These are phyloP conservation scores for Pyrrhia umbra DNA, from an alignment of 2,888 invertebrate species.

Conservation along the genomic window DNA sequence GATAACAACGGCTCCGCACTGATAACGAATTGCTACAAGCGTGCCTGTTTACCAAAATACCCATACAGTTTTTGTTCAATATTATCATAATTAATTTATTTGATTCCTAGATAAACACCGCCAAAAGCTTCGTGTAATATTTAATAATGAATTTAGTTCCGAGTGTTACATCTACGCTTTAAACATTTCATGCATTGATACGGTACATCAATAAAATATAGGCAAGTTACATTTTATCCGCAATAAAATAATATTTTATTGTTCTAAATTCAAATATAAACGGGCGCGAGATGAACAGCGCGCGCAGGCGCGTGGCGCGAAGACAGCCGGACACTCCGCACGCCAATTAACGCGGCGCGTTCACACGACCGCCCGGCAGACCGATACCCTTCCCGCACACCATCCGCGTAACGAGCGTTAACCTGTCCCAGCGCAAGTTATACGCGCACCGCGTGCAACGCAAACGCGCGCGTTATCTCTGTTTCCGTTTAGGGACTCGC, in stretches of 20 bases:
- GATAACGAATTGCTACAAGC: slow-evolving; percentile 72
- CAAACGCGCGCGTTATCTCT: slow-evolving; percentile 74
- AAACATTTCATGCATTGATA: slow-evolving; percentile 52
- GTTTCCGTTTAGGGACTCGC: slow-evolving; percentile 71
- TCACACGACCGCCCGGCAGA: slow-evolving; percentile 80
- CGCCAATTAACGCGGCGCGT: slow-evolving; percentile 87
- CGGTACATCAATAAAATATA: slow-evolving; percentile 39
- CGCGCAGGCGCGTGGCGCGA: slow-evolving; percentile 83
- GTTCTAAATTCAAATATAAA: slow-evolving; percentile 79
- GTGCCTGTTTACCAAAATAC: slow-evolving; percentile 64
- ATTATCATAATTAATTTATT: slow-evolving; percentile 28
- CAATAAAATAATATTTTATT: slow-evolving; percentile 72
- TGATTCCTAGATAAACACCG: slow-evolving; percentile 29
- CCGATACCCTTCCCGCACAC: slow-evolving; percentile 74
- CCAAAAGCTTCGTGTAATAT: slow-evolving; percentile 41
- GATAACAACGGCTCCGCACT: slow-evolving; percentile 75
- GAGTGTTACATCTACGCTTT: slow-evolving; percentile 41
- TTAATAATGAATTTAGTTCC: slow-evolving; percentile 50
- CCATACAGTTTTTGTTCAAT: slow-evolving; percentile 46
- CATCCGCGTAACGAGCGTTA: slow-evolving; percentile 71
- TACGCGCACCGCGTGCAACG: slow-evolving; percentile 67
- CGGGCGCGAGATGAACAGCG: slow-evolving; percentile 72
- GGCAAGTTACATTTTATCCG: slow-evolving; percentile 44
- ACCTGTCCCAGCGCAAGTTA: slow-evolving; percentile 65
- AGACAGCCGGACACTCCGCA: slow-evolving; percentile 84